Conservation (phyloP, 2,888 invertebrate species). For the Cosmia trapezina region DNA sequence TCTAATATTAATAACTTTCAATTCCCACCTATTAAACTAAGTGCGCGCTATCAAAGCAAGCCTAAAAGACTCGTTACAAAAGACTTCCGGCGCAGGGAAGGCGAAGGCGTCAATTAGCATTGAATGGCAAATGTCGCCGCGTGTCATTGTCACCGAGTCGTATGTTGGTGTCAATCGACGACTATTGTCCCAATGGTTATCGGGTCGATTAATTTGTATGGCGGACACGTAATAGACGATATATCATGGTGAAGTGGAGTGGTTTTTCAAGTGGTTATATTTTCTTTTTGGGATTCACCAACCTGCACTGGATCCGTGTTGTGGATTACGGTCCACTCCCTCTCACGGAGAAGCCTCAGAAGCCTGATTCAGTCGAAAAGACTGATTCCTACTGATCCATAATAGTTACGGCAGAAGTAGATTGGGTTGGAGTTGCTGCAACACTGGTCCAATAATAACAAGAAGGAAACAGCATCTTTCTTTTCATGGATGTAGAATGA, state of each 20-base stretch:
- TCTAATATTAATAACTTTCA: conserved; percentile 45
- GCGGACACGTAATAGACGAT: conserved; percentile 23
- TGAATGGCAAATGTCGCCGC: conserved; percentile 45
- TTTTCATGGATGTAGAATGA: not conserved
- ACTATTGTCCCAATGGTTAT: conserved; percentile 45
- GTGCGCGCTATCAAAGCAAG: conserved; percentile 25
- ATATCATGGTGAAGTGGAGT: conserved; percentile 1
- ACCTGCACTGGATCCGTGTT: too few species aligned
- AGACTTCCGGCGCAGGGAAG: conserved; percentile 51
- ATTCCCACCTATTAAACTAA: conserved; percentile 37
- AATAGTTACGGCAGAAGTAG: not conserved
- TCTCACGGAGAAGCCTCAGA: not conserved
- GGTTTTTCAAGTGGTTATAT: conserved; percentile 18
- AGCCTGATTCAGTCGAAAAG: not conserved
- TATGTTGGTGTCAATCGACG: conserved; percentile 29
- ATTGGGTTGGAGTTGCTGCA: not conserved
- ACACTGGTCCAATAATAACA: not conserved
- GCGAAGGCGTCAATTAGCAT: conserved; percentile 56
- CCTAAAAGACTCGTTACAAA: conserved; percentile 48
- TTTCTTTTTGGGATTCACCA: not conserved
- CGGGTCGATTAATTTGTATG: conserved; percentile 33
- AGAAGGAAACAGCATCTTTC: not conserved
- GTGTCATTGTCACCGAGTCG: conserved; percentile 34
- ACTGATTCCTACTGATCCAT: not conserved
- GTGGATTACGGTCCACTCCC: not conserved